Conservation (phyloP, 2,113 vertebrate species). For the Grammomys dolichurus region DNA sequence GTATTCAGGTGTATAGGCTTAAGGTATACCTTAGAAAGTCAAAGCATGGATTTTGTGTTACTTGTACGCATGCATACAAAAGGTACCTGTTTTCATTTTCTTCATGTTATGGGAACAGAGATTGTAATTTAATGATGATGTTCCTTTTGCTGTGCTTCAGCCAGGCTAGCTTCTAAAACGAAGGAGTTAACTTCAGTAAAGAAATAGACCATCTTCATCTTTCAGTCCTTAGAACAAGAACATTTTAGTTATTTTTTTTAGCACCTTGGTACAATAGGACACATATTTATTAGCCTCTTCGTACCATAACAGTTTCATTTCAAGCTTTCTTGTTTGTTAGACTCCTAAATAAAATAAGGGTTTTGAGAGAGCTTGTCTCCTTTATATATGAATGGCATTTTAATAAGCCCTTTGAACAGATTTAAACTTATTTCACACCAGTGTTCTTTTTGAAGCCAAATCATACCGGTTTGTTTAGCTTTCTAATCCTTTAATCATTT, state of each 20-base stretch:
- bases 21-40: background rate
- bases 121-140: background rate
- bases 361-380: background rate
- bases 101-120: background rate
- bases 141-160: background rate
- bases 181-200: background rate
- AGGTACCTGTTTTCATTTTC: conserved; percentile 8
- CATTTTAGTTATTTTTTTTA: background rate
- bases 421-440: conserved; percentile 59
- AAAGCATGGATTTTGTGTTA: background rate
- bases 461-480: conserved; percentile 47
- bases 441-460: conserved; percentile 56
- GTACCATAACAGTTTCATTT: background rate
- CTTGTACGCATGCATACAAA: background rate
- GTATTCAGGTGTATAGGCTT: background rate
- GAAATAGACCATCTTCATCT: background rate
- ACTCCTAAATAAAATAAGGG: background rate
- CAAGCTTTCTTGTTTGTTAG: conserved; percentile 40
- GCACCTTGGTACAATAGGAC: background rate
- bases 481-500: conserved; percentile 73
- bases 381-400: conserved; percentile 61
- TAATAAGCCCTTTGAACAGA: conserved; percentile 67
- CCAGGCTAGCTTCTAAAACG: background rate
- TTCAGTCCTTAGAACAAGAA: background rate
- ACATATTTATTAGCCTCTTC: background rate